Conservation (phyloP, 1,140 invertebrate genomes). For the Ditylenchus dipsaci region DNA sequence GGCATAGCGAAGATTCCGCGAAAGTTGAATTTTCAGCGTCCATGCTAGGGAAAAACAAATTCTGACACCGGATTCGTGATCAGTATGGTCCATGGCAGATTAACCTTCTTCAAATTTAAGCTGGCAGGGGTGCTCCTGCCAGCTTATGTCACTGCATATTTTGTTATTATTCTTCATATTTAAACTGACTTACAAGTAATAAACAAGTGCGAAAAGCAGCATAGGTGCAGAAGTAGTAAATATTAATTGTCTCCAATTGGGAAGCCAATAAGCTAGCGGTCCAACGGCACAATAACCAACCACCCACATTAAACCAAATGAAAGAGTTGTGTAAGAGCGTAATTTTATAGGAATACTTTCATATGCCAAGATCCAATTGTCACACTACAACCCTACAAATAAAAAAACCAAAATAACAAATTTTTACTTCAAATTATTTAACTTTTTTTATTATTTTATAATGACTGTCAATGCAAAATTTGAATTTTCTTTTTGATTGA, state of each 20-base stretch:
- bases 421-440: not conserved
- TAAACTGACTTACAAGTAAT: constrained; percentile 41
- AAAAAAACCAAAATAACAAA: constrained; percentile 17
- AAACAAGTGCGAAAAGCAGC: constrained; percentile 33
- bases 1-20: too few relatives aligned
- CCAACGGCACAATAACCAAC: constrained; percentile 36
- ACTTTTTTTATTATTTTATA: constrained; percentile 2
- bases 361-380: constrained; percentile 47
- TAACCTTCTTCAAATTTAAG: too few relatives aligned
- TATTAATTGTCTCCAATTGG: constrained; percentile 38
- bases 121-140: too few relatives aligned
- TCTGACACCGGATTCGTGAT: too few relatives aligned
- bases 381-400: constrained; percentile 39
- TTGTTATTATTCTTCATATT: too few relatives aligned
- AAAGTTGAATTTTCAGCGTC: too few relatives aligned
- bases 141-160: too few relatives aligned
- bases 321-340: constrained; percentile 42
- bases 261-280: constrained; percentile 34
- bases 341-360: constrained; percentile 39
- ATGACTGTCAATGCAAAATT: too few relatives aligned
- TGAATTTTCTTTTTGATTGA: too few relatives aligned
- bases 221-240: constrained; percentile 25
- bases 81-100: too few relatives aligned
- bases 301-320: constrained; percentile 51
- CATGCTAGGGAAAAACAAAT: too few relatives aligned